Evolutionary conservation across 2,797 vertebrate species (phyloP), one percentile per base, ranked within the genome.

Genomic region (Lagocephalus sceleratus): DNA sequence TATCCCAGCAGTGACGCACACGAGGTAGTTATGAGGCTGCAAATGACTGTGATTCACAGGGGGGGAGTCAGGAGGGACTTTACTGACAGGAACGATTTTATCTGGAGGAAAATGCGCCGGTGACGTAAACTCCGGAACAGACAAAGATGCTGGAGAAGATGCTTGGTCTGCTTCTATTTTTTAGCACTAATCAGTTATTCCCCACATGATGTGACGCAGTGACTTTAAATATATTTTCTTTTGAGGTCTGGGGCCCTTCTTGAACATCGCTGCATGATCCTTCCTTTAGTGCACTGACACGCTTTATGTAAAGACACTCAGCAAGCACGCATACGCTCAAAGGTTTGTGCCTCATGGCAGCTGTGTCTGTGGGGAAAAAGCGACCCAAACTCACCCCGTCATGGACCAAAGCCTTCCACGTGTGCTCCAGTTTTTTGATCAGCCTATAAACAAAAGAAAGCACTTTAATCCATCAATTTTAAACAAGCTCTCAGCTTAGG

Each of bases 341-440:
- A 20, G 20, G 42, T 15, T 29, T 23, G 11, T 35, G 15, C 8
- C 11, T 29, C 25, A 14, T 12, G 10, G 5, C 20, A 57, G 1
- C 40, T 29, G 40, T 50, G 45, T 63, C 19, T 68, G 12, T 35
- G 1, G 42, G 8, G n/a, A 21, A 41, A 49, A 12, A 39, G 32
- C 51, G 25, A 42, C 51, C 41, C 63, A 68, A 68, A 65, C 96
- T 93, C 82, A 99, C 97, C 91, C 97, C 97, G 0, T 98, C 96
- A 0, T 98, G 96, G 63, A 98, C 96, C 2, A 98, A 89, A 62
- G 97, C 97, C 78, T 99, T 99, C 97, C 97, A 99, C n/a, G 96
- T 97, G 63, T 99, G 97, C 51, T 99, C 97, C 56, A 99, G 75
- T 78, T 99, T 99, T 91, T 99, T 99, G 86, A 99, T 99, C 74